phyloP scores from a whole-genome alignment of 2,113 vertebrate genomes.

The Alaudala cheleensis region DNA sequence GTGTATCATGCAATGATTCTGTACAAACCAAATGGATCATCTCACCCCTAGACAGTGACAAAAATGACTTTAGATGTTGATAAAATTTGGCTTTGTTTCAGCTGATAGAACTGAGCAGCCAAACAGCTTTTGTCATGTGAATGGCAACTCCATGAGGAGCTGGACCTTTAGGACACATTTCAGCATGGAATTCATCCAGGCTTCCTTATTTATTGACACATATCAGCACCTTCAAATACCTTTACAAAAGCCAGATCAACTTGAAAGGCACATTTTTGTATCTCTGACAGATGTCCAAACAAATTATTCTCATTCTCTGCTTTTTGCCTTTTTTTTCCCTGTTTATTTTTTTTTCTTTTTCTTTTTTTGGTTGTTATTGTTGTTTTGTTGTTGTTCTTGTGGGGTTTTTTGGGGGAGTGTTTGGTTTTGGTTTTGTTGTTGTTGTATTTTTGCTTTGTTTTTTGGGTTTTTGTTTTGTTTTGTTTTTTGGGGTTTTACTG shows the following conservation, averaged over 20 bases:
- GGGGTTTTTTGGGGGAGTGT: neutral
- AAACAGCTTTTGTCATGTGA: neutral
- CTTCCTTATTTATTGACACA: neutral
- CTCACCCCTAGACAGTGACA: neutral
- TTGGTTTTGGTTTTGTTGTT: too few relatives aligned
- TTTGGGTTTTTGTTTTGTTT: too few relatives aligned
- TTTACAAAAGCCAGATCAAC: neutral
- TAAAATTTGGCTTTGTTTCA: neutral
- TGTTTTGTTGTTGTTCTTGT: too few relatives aligned
- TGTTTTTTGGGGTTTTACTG: too few relatives aligned
- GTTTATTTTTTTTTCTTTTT: too few relatives aligned
- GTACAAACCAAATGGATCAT: neutral
- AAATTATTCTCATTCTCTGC: neutral
- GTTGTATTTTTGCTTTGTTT: too few relatives aligned
- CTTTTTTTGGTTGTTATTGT: neutral
- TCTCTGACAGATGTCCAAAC: neutral
- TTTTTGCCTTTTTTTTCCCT: neutral
- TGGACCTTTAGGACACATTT: neutral
- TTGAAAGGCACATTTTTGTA: neutral
- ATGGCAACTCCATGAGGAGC: neutral
- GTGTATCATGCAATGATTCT: neutral
- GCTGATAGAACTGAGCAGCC: neutral
- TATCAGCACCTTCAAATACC: neutral
- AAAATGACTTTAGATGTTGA: neutral
- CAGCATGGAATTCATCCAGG: neutral